These are phyloP conservation scores for Hydroisotoma schaefferi DNA, from an alignment of 2,888 invertebrate species.

Conservation along the genomic window DNA sequence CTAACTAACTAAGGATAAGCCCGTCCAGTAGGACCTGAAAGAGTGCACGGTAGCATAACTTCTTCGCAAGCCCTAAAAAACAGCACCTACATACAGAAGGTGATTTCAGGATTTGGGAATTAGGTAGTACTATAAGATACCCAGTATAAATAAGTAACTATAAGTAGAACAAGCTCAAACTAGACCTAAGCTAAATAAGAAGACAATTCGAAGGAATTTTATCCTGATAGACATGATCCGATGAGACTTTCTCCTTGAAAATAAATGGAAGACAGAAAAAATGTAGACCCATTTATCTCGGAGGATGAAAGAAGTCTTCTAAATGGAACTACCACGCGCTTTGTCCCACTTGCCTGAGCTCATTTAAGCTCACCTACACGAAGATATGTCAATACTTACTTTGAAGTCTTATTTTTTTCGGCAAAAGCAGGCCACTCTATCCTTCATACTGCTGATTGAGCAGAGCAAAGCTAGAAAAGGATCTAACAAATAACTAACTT, in stretches of 20 bases:
- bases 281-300: background rate
- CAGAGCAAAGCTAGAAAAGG: too few species aligned
- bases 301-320: background rate
- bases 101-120: too few species aligned
- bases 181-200: too few species aligned
- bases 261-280: conserved; percentile 4
- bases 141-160: too few species aligned
- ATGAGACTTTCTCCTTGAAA: conserved; percentile 2
- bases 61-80: too few species aligned
- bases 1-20: conserved; percentile 5
- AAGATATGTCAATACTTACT: conserved; percentile 8
- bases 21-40: too few species aligned
- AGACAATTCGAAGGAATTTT: background rate
- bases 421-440: background rate
- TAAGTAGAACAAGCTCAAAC: too few species aligned
- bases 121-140: too few species aligned
- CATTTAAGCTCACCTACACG: conserved; percentile 1
- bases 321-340: background rate
- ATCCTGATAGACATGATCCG: conserved; percentile 5
- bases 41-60: too few species aligned
- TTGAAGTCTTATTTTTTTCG: background rate
- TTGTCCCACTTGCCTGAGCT: conserved; percentile 7
- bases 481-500: too few species aligned
- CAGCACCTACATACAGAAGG: too few species aligned
- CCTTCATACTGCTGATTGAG: too few species aligned